Evolutionary conservation across 2,113 vertebrate genomes (phyloP).

Genomic region (Barnardius zonarius): DNA sequence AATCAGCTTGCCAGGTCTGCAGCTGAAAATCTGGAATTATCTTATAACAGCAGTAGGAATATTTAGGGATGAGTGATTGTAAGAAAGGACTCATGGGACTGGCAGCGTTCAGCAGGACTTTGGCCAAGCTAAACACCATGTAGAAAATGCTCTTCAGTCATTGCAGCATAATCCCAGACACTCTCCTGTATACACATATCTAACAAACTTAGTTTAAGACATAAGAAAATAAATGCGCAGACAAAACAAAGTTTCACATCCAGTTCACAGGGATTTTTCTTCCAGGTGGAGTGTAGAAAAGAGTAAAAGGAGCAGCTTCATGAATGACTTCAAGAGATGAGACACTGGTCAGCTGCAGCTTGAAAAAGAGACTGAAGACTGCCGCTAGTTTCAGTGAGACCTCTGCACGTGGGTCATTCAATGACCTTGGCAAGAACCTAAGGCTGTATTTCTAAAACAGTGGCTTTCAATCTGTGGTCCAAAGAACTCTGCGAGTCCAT

Average conservation of each 20-base stretch:
- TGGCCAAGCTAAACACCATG: constrained; percentile 68
- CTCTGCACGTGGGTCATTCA: neutral
- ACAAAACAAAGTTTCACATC: neutral
- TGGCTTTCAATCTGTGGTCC: neutral
- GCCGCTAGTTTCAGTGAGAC: neutral
- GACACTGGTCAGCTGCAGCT: neutral
- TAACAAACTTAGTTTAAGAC: neutral
- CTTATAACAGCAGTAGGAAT: constrained; percentile 39
- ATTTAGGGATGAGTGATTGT: constrained; percentile 52
- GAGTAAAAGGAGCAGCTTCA: neutral
- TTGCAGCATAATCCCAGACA: neutral
- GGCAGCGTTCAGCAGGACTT: neutral
- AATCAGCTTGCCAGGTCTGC: constrained; percentile 36
- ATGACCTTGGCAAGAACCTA: neutral
- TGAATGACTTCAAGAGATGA: neutral
- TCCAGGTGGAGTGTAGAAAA: neutral
- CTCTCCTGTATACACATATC: neutral
- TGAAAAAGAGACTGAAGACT: neutral
- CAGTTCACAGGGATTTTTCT: neutral
- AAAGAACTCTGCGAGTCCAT: accelerated
- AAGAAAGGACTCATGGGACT: constrained; percentile 45
- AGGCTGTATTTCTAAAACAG: neutral
- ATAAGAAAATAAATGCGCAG: neutral
- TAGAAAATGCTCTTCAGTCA: constrained; percentile 53
- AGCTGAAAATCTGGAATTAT: constrained; percentile 59